A percentile compares a stretch with the other conserved stretches of the same genome.
These are phyloP conservation scores for Episyrphus balteatus DNA, from an alignment of 1,140 invertebrate species.

Conservation along the genomic window DNA sequence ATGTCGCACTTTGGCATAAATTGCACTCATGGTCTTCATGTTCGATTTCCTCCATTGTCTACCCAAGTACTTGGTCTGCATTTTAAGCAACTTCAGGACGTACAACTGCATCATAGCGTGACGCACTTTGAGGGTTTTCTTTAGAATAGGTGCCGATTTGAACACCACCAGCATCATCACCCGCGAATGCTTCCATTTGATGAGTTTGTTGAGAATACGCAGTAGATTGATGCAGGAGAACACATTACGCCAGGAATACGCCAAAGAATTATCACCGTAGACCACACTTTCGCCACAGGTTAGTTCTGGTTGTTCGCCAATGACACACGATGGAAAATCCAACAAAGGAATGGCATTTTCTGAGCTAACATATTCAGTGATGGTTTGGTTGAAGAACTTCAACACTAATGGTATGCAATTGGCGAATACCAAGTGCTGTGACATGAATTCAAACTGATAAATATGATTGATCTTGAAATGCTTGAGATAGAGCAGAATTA, in stretches of 20 bases:
- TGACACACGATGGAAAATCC: conserved; percentile 92
- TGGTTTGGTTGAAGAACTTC: conserved; percentile 99
- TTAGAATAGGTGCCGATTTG: conserved; percentile 97
- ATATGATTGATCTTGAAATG: conserved; percentile 99
- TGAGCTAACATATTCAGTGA: conserved; percentile 86
- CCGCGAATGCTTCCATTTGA: conserved; percentile 98
- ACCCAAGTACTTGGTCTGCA: conserved; percentile 99
- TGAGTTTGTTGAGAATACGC: conserved; percentile 94
- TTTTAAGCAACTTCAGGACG: conserved; percentile 94
- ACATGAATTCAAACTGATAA: conserved; percentile 99
- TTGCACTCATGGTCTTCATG: conserved; percentile 99
- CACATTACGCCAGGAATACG: conserved; percentile 94
- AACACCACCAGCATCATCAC: conserved; percentile 99
- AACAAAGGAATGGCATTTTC: conserved; percentile 91
- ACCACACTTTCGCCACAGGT: conserved; percentile 81
- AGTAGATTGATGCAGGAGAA: conserved; percentile 97
- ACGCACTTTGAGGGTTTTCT: conserved; percentile 87
- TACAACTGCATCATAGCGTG: conserved; percentile 98
- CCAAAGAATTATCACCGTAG: conserved; percentile 54
- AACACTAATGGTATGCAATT: conserved; percentile 98
- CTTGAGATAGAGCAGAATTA: conserved; percentile 86
- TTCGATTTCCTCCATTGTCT: conserved; percentile 98
- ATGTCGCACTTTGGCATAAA: conserved; percentile 93
- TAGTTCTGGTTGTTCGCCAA: conserved; percentile 90
- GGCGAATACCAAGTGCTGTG: conserved; percentile 96